phyloP scores from a whole-genome alignment of 2,113 vertebrate genomes.

The Psilopsiagon aurifrons region DNA sequence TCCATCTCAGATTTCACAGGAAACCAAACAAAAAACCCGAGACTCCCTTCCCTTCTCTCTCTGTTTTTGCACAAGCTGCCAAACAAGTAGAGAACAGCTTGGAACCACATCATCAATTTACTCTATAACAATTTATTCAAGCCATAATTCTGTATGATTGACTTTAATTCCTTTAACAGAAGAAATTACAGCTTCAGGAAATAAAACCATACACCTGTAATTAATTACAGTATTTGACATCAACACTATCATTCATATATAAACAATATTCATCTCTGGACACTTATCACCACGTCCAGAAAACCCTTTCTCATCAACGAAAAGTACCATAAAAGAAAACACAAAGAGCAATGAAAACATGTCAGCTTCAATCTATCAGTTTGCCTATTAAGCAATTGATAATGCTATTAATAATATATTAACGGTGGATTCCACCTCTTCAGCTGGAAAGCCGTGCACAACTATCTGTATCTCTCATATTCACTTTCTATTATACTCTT shows the following conservation, averaged over 20 bases:
- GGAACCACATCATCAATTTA: conserved; percentile 28
- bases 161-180: conserved; percentile 26
- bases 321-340: not conserved
- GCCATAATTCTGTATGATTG: not conserved
- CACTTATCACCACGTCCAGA: not conserved
- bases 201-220: conserved; percentile 38
- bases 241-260: conserved; percentile 6
- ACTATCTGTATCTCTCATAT: not conserved
- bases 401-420: not conserved
- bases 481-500: not conserved
- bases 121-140: conserved; percentile 14
- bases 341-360: not conserved
- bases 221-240: conserved; percentile 49
- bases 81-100: conserved; percentile 33
- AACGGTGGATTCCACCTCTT: not conserved
- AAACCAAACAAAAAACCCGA: not conserved
- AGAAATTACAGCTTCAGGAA: conserved; percentile 41
- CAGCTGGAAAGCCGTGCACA: not conserved
- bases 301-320: not conserved
- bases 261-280: conserved; percentile 6
- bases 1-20: not conserved
- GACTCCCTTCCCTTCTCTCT: not conserved
- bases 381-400: not conserved
- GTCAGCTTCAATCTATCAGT: not conserved
- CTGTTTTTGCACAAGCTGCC: not conserved